phyloP scores from a whole-genome alignment of 92 coral and sea anemone species.

The Scolanthus callimorphus region DNA sequence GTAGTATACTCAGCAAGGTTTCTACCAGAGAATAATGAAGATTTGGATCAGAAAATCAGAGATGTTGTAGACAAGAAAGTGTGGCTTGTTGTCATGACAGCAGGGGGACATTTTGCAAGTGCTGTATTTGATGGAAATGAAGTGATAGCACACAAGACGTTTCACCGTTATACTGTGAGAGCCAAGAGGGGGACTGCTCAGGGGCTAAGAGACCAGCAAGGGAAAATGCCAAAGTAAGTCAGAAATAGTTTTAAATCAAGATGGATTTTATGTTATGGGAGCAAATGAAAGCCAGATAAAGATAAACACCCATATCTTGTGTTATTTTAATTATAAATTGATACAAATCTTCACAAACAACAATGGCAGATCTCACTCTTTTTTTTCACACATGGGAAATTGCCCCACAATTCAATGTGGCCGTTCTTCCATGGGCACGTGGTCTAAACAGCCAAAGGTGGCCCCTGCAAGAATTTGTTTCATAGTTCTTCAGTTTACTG shows the following conservation, averaged over 20 bases:
- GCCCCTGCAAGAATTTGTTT: no score
- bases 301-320: no score
- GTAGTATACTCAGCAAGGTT: constrained; percentile 53
- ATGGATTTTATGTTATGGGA: background rate
- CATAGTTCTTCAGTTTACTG: no score
- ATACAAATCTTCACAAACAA: no score
- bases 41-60: constrained; percentile 32
- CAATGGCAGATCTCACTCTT: no score
- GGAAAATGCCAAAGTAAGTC: constrained; percentile 81
- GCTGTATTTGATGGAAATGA: constrained; percentile 83
- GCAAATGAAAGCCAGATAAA: no score
- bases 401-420: no score
- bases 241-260: background rate
- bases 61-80: constrained; percentile 39
- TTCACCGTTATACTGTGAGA: constrained; percentile 95
- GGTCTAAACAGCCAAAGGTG: no score
- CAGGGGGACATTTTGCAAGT: constrained; percentile 98
- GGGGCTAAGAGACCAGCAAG: constrained; percentile 93
- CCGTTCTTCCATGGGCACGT: no score
- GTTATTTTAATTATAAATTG: no score
- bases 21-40: constrained; percentile 22
- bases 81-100: constrained; percentile 91
- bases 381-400: no score
- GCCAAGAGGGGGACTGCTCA: constrained; percentile 97
- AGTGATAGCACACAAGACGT: constrained; percentile 84